Percentiles rank a stretch among this genome's conserved stretches.
Conservation (phyloP, 1,140 invertebrate genomes). For the Leptinotarsa undecemlineata region DNA sequence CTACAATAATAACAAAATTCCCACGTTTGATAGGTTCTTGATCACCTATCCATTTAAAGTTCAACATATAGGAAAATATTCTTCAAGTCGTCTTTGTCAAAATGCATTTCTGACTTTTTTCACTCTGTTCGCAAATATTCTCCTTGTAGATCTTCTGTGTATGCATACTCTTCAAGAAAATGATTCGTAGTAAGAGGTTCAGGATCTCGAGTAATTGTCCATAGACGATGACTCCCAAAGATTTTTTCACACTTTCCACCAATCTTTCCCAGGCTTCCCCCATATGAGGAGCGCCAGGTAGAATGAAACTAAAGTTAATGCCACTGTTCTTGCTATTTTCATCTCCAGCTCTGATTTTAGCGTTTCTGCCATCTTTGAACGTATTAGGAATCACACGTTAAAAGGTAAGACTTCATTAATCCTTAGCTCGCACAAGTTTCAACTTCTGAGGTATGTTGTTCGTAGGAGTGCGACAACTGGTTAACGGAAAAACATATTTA, state of each 20-base stretch:
- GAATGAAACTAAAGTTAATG: neutral
- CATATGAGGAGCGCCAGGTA: neutral
- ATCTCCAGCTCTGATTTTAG: too few species aligned
- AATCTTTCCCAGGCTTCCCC: neutral
- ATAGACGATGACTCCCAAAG: neutral
- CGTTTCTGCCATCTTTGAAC: too few species aligned
- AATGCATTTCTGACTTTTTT: neutral
- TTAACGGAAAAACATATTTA: too few species aligned
- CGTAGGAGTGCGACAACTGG: too few species aligned
- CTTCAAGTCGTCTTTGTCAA: neutral
- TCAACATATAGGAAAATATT: neutral
- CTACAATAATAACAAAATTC: too few species aligned
- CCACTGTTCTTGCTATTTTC: too few species aligned
- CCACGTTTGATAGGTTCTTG: too few species aligned
- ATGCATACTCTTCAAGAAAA: neutral
- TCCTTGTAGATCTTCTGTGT: neutral
- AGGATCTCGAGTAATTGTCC: neutral
- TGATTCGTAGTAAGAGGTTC: neutral
- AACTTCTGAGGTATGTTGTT: too few species aligned
- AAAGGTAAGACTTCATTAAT: too few species aligned
- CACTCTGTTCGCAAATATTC: neutral
- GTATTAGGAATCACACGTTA: too few species aligned
- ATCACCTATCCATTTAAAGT: too few species aligned
- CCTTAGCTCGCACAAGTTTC: too few species aligned
- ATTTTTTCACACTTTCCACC: neutral